phyloP scores from a whole-genome alignment of 2,888 invertebrate species.

The Cerceris rybyensis region DNA sequence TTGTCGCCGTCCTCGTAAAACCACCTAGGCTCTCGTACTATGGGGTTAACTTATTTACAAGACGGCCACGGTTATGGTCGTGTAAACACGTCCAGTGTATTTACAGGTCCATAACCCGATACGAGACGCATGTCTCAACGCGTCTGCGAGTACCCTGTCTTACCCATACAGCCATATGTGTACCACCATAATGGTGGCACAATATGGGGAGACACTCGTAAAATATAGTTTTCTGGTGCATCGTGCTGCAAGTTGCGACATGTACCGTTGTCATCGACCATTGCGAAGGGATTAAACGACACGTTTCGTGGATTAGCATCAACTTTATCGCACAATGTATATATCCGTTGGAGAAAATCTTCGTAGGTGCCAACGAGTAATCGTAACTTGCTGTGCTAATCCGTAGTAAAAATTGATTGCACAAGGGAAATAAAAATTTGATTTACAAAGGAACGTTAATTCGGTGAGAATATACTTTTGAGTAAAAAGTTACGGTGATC shows the following conservation, averaged over 20 bases:
- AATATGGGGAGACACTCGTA: slow-evolving; percentile 45
- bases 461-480: no score
- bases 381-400: background rate
- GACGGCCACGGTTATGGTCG: slow-evolving; percentile 55
- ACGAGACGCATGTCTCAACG: slow-evolving; percentile 60
- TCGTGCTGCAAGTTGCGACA: slow-evolving; percentile 16
- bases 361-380: background rate
- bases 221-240: slow-evolving; percentile 45
- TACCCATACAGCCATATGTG: slow-evolving; percentile 24
- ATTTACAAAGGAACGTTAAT: no score
- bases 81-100: slow-evolving; percentile 63
- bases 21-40: slow-evolving; percentile 36
- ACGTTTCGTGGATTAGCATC: background rate
- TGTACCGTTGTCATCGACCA: background rate
- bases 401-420: no score
- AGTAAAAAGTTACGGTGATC: no score
- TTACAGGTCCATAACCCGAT: slow-evolving; percentile 68
- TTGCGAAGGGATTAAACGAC: background rate
- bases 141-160: slow-evolving; percentile 33
- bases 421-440: no score
- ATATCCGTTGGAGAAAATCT: background rate
- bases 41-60: slow-evolving; percentile 63
- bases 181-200: slow-evolving; percentile 38
- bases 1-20: slow-evolving; percentile 65
- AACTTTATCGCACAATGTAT: background rate